Base-by-base conservation (phyloP, 2,888 invertebrate genomes). In the Meteorus cinctellus region DNA sequence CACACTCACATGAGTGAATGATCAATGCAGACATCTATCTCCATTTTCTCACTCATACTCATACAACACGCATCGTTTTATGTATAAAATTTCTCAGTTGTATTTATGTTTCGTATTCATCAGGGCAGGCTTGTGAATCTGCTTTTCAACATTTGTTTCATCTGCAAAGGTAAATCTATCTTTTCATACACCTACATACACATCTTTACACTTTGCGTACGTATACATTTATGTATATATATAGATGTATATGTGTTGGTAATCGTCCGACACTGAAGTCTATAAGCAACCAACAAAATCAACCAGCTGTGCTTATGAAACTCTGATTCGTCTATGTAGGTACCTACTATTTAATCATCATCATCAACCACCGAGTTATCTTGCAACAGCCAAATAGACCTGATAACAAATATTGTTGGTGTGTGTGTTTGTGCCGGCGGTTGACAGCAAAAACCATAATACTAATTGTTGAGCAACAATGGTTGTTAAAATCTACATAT, bases 401-500 rank as follows among this genome's bases (percentile, higher is more conserved):
- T 45, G 66, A 45, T 36, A 72, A 31, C 72, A 59, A 76, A 71
- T 41, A 41, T 73, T 77, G 72, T 69, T 34, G 41, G 29, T 48
- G 70, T 74, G 59, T 62, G 48, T 72, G 60, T 45, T 63, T 74
- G 60, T 63, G 51, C 73, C 41, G 65, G 66, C 31, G 8, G 66
- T 55, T 71, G 66, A 74, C 74, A 66, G 65, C 66, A 65, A 51
- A 55, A 70, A 72, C 71, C 27, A 59, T 45, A 19, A 68, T 27
- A 74, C 31, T 51, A 31, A 77, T 55, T 65, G 63, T 76, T 62
- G 63, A 71, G 72, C 77, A 82, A 89, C 85, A 90, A 97, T 97
- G 97, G 96, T 95, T 90, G 94, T 97, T 87, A 97, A 96, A 93
- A 94, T 97, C 82, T 97, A 96, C 91, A 92, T 97, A 89, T 96